A percentile compares a stretch with the other conserved stretches of the same genome.
phyloP scores from a whole-genome alignment of 2,888 invertebrate species.

The Drosophila sordidula region DNA sequence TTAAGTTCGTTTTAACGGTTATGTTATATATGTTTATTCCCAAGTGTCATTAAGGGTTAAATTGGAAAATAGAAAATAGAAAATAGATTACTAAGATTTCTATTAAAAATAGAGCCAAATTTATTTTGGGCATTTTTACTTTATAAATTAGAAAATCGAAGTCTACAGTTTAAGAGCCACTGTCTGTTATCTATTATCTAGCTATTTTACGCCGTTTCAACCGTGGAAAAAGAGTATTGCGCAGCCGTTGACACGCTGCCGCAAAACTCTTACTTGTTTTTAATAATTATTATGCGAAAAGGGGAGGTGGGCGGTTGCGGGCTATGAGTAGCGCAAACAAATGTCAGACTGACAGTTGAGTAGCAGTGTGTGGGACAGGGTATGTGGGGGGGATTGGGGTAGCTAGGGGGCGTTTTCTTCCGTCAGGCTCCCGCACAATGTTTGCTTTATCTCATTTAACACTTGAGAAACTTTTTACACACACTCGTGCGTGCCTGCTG shows the following conservation, averaged over 20 bases:
- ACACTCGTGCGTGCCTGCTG: slow-evolving; percentile 24
- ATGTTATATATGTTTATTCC: no score
- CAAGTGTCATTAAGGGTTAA: no score
- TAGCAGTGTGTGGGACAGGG: slow-evolving; percentile 2
- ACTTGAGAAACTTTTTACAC: slow-evolving; percentile 73
- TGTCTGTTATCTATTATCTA: no score
- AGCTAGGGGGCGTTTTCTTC: background rate
- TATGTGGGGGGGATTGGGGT: background rate
- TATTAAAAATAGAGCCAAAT: no score
- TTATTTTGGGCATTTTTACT: no score
- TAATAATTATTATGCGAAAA: slow-evolving; percentile 63
- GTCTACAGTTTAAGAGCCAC: no score
- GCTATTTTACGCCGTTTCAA: no score
- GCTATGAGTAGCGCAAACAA: slow-evolving; percentile 10
- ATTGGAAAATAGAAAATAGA: no score
- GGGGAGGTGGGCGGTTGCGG: background rate
- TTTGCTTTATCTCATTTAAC: slow-evolving; percentile 80
- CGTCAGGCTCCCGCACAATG: slow-evolving; percentile 30
- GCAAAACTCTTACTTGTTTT: slow-evolving; percentile 34
- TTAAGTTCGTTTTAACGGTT: no score
- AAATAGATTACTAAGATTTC: no score
- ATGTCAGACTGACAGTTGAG: slow-evolving; percentile 52
- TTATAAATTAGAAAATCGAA: no score
- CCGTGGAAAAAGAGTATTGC: background rate
- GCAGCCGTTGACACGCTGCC: background rate